These are phyloP conservation scores for Myotis findleyi DNA, from an alignment of 2,797 vertebrate species.

Conservation along the genomic window DNA sequence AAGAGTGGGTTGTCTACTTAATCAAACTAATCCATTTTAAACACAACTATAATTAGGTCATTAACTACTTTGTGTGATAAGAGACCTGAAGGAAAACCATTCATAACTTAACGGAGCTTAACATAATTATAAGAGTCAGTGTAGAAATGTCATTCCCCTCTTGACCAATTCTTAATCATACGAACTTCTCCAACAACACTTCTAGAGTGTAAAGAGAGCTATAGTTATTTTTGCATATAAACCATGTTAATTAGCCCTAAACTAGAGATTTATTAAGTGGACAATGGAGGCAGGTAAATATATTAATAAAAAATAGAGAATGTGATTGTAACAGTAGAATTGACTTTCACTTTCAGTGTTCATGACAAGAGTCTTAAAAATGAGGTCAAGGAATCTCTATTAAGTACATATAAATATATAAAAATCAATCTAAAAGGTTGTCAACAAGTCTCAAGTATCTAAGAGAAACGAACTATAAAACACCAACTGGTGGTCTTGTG, in stretches of 20 bases:
- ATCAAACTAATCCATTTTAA: slow-evolving; percentile 64
- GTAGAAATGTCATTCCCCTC: slow-evolving; percentile 58
- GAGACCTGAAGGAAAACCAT: slow-evolving; percentile 33
- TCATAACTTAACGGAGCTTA: slow-evolving; percentile 67
- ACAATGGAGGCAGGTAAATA: neutral
- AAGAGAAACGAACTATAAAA: slow-evolving; percentile 30
- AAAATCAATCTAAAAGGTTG: slow-evolving; percentile 1
- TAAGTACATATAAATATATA: slow-evolving; percentile 25
- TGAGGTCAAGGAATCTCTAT: neutral
- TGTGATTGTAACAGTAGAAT: neutral
- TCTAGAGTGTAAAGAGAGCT: neutral
- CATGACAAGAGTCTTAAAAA: slow-evolving; percentile 18
- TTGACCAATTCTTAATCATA: slow-evolving; percentile 53
- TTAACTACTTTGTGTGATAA: slow-evolving; percentile 58
- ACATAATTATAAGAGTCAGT: slow-evolving; percentile 41
- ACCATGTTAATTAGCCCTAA: slow-evolving; percentile 16
- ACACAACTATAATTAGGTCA: slow-evolving; percentile 58
- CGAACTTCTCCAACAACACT: neutral
- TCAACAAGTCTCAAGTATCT: neutral
- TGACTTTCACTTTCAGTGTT: slow-evolving; percentile 2
- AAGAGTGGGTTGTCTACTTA: slow-evolving; percentile 52
- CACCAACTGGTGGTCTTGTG: neutral
- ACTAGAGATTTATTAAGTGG: slow-evolving; percentile 26
- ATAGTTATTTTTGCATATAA: neutral
- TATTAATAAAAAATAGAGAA: slow-evolving; percentile 19